These are phyloP conservation scores for Cerceris ruficornis DNA, from an alignment of 2,888 invertebrate genomes.

Conservation along the genomic window DNA sequence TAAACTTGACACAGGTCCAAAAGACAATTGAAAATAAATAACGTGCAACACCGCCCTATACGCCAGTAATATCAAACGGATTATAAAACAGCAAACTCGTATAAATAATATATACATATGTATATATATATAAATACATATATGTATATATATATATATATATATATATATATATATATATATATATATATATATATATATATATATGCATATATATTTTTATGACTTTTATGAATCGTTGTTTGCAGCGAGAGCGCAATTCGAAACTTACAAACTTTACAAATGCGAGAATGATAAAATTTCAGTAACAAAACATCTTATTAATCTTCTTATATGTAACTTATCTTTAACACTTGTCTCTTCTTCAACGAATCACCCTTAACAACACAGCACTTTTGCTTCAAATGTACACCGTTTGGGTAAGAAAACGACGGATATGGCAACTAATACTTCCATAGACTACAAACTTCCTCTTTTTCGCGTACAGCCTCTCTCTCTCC, in stretches of 20 bases:
- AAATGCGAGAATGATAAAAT: conserved; percentile 37
- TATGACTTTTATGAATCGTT: no score
- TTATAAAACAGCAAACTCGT: background rate
- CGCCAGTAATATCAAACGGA: no score
- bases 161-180: conserved; percentile 5
- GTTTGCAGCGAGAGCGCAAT: no score
- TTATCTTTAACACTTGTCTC: conserved; percentile 36
- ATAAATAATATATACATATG: conserved; percentile 8
- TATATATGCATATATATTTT: no score
- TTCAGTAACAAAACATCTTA: conserved; percentile 39
- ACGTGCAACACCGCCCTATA: no score
- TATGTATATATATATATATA: no score
- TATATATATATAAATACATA: background rate
- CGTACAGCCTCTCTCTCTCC: conserved; percentile 12
- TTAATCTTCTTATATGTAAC: conserved; percentile 35
- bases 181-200: background rate
- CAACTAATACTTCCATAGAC: conserved; percentile 24
- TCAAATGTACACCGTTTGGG: background rate
- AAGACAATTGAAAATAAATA: no score
- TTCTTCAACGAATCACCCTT: conserved; percentile 20
- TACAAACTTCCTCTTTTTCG: conserved; percentile 2
- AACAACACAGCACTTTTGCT: conserved; percentile 23
- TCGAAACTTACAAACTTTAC: conserved; percentile 1
- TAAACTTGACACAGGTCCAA: no score
- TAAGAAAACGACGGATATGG: conserved; percentile 8